Evolutionary conservation across 2,797 vertebrate genomes (phyloP), one percentile per base, ranked within the genome.

Genomic region (Malurus splendens): DNA sequence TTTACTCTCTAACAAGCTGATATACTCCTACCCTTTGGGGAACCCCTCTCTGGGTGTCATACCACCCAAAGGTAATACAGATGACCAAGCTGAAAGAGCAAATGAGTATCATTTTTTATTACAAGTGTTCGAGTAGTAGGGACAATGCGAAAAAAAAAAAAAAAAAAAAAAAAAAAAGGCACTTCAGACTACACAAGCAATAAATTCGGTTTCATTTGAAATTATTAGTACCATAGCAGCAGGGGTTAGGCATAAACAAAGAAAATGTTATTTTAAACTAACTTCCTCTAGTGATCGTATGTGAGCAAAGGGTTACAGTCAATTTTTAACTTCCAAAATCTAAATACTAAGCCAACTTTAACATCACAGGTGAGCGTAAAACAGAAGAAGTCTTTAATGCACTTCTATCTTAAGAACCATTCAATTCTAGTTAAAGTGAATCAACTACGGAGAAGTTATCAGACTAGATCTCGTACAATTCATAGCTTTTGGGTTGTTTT

Each of bases 401-500:
- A 5, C 3, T 50, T 56, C 33, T 39, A 33, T 3, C 39, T 8
- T 10, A 39, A 7, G 4, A 48, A 41, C 18, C 62, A 42, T 4
- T 18, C 16, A 3, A 54, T 27, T 15, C 23, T 32, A 30, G 12
- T 10, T 5, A 6, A 60, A 59, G 5, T 2, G 8, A 54, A 36
- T 12, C 13, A 22, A 0, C 55, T 25, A 10, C 33, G 10, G 8
- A 60, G 12, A 6, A 48, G 30, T 0, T 16, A 7, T 14, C 28
- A 19, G 13, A 12, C n/a, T 28, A 6, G 4, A 60, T 10, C 6
- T 6, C 9, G 3, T 2, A 8, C 0, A 18, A 15, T 2, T 75
- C 30, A 8, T 0, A 8, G 13, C 2, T 39, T n/a, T 17, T 4
- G 2, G 11, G 4, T 4, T 5, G 2, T 5, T 20, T 9, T 16